Evolutionary conservation across 1,140 invertebrate genomes (phyloP).

Genomic region (Eubasilissa regina): DNA sequence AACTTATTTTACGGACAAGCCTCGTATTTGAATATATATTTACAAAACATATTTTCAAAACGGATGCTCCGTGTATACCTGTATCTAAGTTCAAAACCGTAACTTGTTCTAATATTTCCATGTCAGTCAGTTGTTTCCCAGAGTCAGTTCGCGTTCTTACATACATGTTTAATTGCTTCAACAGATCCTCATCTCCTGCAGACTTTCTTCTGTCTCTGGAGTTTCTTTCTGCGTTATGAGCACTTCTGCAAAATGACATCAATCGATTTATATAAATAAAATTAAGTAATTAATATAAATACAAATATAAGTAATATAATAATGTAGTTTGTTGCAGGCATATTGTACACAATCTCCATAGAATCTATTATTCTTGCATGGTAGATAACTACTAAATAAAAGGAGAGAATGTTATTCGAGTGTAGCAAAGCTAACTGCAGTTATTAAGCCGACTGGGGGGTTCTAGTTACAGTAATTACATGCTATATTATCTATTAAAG

Average conservation of each 20-base stretch:
- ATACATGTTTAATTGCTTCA: constrained; percentile 82
- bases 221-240: constrained; percentile 43
- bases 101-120: constrained; percentile 94
- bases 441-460: no score
- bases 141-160: constrained; percentile 88
- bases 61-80: constrained; percentile 67
- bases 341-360: no score
- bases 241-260: constrained; percentile 40
- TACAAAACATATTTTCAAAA: no score
- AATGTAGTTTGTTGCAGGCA: no score
- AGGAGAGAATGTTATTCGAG: no score
- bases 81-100: constrained; percentile 96
- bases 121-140: constrained; percentile 86
- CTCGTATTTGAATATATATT: background rate
- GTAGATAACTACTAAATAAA: no score
- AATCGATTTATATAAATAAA: background rate
- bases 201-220: constrained; percentile 77
- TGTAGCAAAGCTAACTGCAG: no score
- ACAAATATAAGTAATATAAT: background rate
- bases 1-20: no score
- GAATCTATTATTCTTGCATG: no score
- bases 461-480: no score
- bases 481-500: no score
- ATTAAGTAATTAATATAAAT: background rate
- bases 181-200: constrained; percentile 81